A percentile compares a stretch with the other conserved stretches of the same genome.
These are phyloP conservation scores for Siniperca scherzeri DNA, from an alignment of 2,797 vertebrate species.

Conservation along the genomic window DNA sequence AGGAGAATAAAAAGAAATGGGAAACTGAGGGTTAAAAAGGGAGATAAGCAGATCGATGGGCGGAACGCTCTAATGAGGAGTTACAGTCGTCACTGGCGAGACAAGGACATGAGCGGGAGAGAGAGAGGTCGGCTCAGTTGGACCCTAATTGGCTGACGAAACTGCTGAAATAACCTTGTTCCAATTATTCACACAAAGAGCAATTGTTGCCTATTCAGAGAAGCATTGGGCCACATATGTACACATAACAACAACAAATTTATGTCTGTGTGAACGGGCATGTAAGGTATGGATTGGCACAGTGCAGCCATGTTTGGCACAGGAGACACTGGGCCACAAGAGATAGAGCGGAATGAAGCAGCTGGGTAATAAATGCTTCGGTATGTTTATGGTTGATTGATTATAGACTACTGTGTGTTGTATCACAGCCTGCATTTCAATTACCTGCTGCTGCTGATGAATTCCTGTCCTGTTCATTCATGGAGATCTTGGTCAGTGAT, in stretches of 20 bases:
- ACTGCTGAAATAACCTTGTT: slow-evolving; percentile 77
- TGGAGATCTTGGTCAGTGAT: slow-evolving; percentile 14
- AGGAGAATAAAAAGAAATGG: background rate
- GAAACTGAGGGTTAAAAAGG: slow-evolving; percentile 3
- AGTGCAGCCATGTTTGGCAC: slow-evolving; percentile 36
- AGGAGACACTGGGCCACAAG: background rate
- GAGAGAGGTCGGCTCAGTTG: slow-evolving; percentile 43
- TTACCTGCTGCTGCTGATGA: slow-evolving; percentile 38
- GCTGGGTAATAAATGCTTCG: slow-evolving; percentile 38
- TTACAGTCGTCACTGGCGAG: slow-evolving; percentile 47
- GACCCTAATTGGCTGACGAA: slow-evolving; percentile 78
- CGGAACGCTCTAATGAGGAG: slow-evolving; percentile 57
- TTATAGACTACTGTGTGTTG: slow-evolving; percentile 44
- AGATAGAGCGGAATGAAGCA: slow-evolving; percentile 25
- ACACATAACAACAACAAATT: slow-evolving; percentile 69
- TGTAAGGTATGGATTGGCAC: slow-evolving; percentile 48
- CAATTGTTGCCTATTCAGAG: slow-evolving; percentile 70
- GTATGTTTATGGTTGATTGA: slow-evolving; percentile 59
- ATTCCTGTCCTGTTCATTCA: slow-evolving; percentile 47
- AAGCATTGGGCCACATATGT: slow-evolving; percentile 63
- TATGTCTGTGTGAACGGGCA: slow-evolving; percentile 57
- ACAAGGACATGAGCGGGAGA: slow-evolving; percentile 40
- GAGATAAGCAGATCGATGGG: slow-evolving; percentile 34
- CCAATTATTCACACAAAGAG: slow-evolving; percentile 81
- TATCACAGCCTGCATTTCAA: slow-evolving; percentile 43